Percentiles rank a stretch among this genome's conserved stretches.
Evolutionary conservation across 2,888 invertebrate genomes (phyloP).

Genomic region (Oligia fasciuncula): DNA sequence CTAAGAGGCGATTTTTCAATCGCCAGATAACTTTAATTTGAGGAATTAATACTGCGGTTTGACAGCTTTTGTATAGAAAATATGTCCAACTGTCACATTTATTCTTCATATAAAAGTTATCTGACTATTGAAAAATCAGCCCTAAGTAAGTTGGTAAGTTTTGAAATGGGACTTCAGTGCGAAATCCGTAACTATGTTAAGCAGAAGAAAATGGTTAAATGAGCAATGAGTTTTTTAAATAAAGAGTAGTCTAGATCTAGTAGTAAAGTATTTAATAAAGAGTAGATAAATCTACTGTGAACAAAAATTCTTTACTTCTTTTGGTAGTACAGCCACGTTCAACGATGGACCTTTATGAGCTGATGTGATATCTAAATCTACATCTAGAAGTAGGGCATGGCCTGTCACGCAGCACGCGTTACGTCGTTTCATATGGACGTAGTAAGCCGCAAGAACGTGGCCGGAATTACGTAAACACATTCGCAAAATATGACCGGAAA

Average conservation of each 20-base stretch:
- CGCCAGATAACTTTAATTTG: not conserved
- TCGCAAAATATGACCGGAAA: slow-evolving; percentile 2
- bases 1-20: not conserved
- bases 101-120: too few relatives aligned
- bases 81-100: too few relatives aligned
- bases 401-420: slow-evolving; percentile 6
- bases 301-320: not conserved
- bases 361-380: slow-evolving; percentile 14
- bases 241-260: not conserved
- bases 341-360: slow-evolving; percentile 11
- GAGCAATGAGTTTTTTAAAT: not conserved
- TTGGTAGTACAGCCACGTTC: not conserved
- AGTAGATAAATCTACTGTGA: not conserved
- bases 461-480: slow-evolving; percentile 7
- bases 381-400: slow-evolving; percentile 25
- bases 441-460: slow-evolving; percentile 8
- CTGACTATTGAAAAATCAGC: too few relatives aligned
- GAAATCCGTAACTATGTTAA: not conserved
- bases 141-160: not conserved
- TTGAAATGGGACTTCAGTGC: not conserved
- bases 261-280: too few relatives aligned
- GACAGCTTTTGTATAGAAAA: not conserved
- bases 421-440: not conserved
- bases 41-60: not conserved
- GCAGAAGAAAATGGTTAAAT: not conserved